Evolutionary conservation across 2,888 invertebrate genomes (phyloP), one percentile per base, ranked within the genome.

Genomic region (Heliconius charithonia): DNA sequence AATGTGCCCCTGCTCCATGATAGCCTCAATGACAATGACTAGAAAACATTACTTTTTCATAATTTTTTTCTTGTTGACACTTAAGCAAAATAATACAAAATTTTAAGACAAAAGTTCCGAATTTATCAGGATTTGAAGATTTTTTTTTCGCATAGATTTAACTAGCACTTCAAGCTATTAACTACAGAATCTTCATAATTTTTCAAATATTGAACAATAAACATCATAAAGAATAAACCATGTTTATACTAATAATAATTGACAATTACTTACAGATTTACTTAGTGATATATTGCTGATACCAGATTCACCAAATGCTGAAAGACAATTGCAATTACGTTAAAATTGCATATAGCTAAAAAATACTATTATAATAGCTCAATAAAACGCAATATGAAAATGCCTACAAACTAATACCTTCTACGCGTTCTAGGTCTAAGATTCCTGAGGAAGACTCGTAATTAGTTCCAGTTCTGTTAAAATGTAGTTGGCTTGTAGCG

Each of bases 361-460:
- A 45, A 59, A 32, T 72, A 59, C 6, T n/a, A 32, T 3, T n/a
- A 27, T 71, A 22, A 6, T 56, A 59, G 71, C 16, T 45, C 59
- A 13, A n/a, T 19, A 0, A 76, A 25, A 19, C 25, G 37, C 25
- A 25, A 66, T 27, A 78, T 29, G 41, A 66, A 51, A 66, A 65
- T 45, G 10, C 65, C 9, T 45, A 72, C 62, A 71, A 29, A 77
- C 67, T 59, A 79, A 80, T 89, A 95, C 94, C 93, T 89, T 92
- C 91, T 62, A 93, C 82, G 82, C 86, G 85, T 66, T 94, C 93
- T 79, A 95, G 85, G 83, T 95, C 94, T 80, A 94, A 83, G 77
- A 95, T 91, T 10, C 94, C 93, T 56, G 94, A 94, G 80, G 94
- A 95, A 37, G 89, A 90, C 82, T 93, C 93, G 81, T 85, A 86